These are phyloP conservation scores for Tuberolachnus salignus DNA, from an alignment of 2,888 invertebrate species.

Conservation along the genomic window DNA sequence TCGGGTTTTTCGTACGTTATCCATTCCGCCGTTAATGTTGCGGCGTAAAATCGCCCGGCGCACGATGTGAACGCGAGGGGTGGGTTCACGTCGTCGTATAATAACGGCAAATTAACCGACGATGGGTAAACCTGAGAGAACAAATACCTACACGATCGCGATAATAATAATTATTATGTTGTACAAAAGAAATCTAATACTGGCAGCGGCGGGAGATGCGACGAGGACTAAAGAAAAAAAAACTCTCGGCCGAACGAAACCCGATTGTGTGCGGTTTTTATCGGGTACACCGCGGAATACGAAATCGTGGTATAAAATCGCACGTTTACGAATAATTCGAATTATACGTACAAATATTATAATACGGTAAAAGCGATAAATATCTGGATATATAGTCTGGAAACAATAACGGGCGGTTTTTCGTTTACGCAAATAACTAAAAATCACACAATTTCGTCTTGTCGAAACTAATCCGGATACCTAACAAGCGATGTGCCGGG, in stretches of 20 bases:
- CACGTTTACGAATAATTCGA: constrained; percentile 17
- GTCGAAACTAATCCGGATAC: too few species aligned
- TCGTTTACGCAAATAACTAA: too few species aligned
- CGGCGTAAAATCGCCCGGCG: too few species aligned
- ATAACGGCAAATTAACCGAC: constrained; percentile 12
- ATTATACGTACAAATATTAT: constrained; percentile 39
- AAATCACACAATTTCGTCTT: too few species aligned
- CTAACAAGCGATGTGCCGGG: too few species aligned
- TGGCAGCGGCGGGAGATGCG: background rate
- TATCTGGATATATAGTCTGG: too few species aligned
- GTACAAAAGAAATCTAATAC: constrained; percentile 44
- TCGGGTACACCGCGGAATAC: too few species aligned
- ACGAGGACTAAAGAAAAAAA: background rate
- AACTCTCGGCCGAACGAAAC: background rate
- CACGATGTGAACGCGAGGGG: background rate
- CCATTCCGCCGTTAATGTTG: too few species aligned
- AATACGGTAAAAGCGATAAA: background rate
- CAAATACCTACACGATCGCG: background rate
- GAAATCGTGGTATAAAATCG: background rate
- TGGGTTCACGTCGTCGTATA: background rate
- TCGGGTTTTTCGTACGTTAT: too few species aligned
- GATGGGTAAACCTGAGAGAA: background rate
- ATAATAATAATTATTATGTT: constrained; percentile 30
- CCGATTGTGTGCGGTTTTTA: too few species aligned
- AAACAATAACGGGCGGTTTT: too few species aligned